Percentiles rank a stretch among this genome's conserved stretches.
phyloP scores from a whole-genome alignment of 2,888 invertebrate species.

The Drosophila mettleri region DNA sequence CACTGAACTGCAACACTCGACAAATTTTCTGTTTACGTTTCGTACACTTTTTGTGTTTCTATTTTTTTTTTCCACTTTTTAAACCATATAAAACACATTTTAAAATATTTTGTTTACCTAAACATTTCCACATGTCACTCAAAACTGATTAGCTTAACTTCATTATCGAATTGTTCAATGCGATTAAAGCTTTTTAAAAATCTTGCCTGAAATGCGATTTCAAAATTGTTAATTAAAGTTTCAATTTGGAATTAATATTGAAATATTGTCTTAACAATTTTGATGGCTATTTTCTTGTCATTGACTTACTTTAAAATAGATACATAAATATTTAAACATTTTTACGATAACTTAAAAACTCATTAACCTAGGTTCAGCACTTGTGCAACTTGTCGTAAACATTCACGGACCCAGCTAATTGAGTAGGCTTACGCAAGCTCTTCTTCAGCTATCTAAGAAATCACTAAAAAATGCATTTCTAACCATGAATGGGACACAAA shows the following conservation, averaged over 20 bases:
- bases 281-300: background rate
- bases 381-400: background rate
- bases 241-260: background rate
- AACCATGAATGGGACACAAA: slow-evolving; percentile 12
- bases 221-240: background rate
- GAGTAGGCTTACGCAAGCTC: slow-evolving; percentile 1
- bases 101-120: slow-evolving; percentile 1
- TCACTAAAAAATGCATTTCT: background rate
- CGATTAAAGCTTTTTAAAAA: background rate
- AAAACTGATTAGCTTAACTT: background rate
- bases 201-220: background rate
- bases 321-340: background rate
- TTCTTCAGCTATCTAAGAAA: slow-evolving; percentile 7
- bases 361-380: background rate
- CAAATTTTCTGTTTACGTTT: slow-evolving; percentile 63
- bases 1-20: slow-evolving; percentile 64
- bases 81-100: slow-evolving; percentile 22
- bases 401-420: slow-evolving; percentile 1
- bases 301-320: background rate
- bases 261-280: too few species aligned
- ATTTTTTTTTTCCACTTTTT: slow-evolving; percentile 4
- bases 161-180: background rate
- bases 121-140: slow-evolving; percentile 8
- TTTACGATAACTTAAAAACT: background rate
- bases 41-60: slow-evolving; percentile 16